These are phyloP conservation scores for Neomorphus geoffroyi DNA, from an alignment of 2,797 vertebrate genomes.

Conservation along the genomic window DNA sequence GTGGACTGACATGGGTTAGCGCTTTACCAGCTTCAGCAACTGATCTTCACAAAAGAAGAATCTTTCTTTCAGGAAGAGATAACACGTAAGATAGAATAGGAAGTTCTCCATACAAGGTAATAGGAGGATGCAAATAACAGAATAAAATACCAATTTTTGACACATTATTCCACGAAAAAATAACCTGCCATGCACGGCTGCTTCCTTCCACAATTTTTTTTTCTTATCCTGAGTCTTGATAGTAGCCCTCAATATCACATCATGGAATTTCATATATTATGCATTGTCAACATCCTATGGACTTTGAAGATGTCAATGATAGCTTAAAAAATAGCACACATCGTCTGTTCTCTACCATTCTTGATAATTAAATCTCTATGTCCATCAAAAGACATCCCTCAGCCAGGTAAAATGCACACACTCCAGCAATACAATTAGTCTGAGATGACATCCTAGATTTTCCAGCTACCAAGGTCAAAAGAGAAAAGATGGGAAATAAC, in stretches of 20 bases:
- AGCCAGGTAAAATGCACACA: slow-evolving; percentile 14
- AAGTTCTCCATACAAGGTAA: not conserved
- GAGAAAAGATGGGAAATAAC: slow-evolving; percentile 21
- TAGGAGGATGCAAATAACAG: not conserved
- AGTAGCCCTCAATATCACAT: not conserved
- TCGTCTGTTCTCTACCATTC: not conserved
- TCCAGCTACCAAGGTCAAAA: slow-evolving; percentile 45
- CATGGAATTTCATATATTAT: slow-evolving; percentile 1
- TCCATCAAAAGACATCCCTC: slow-evolving; percentile 11
- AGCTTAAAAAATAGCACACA: slow-evolving; percentile 20
- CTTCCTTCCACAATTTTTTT: not conserved
- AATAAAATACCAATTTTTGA: not conserved
- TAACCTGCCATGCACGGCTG: not conserved
- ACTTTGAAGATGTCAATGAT: not conserved
- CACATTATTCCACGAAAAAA: not conserved
- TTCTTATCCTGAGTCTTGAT: not conserved
- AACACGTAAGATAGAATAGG: not conserved
- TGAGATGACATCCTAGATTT: slow-evolving; percentile 44
- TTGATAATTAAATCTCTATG: slow-evolving; percentile 38
- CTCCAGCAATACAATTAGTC: slow-evolving; percentile 22
- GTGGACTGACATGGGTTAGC: not conserved
- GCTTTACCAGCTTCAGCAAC: not conserved
- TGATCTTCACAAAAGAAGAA: not conserved
- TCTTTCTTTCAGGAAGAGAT: not conserved
- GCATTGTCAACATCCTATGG: slow-evolving; percentile 1